Evolutionary conservation across 2,888 invertebrate species (phyloP).

Genomic region (Philaethria dido): DNA sequence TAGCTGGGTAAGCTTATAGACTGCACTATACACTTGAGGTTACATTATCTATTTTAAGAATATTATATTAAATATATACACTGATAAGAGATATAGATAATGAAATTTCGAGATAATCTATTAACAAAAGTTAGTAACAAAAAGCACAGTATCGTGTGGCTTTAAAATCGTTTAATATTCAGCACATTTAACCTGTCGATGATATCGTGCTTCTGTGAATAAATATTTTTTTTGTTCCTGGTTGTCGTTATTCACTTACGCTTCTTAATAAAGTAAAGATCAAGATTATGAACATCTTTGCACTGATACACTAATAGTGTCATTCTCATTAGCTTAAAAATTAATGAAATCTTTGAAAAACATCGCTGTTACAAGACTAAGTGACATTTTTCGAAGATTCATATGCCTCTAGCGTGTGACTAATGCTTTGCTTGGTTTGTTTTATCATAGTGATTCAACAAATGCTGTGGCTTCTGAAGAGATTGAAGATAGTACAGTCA

Average conservation of each 20-base stretch:
- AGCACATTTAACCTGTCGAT: slow-evolving; percentile 77
- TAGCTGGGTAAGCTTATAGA: slow-evolving; percentile 90
- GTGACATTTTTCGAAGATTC: slow-evolving; percentile 67
- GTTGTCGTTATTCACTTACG: slow-evolving; percentile 69
- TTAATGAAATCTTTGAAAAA: slow-evolving; percentile 71
- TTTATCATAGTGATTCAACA: slow-evolving; percentile 81
- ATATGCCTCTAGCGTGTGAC: slow-evolving; percentile 82
- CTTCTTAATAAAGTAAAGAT: slow-evolving; percentile 54
- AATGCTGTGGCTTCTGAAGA: slow-evolving; percentile 81
- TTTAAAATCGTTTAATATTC: slow-evolving; percentile 65
- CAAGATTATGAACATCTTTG: slow-evolving; percentile 72
- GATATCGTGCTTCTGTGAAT: slow-evolving; percentile 80
- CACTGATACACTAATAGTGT: slow-evolving; percentile 81
- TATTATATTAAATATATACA: not conserved
- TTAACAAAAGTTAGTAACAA: slow-evolving; percentile 68
- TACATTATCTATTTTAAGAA: slow-evolving; percentile 63
- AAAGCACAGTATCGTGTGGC: slow-evolving; percentile 77
- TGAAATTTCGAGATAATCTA: slow-evolving; percentile 69
- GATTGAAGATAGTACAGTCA: slow-evolving; percentile 81
- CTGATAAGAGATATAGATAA: slow-evolving; percentile 61
- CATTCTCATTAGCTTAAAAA: slow-evolving; percentile 79
- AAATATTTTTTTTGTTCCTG: slow-evolving; percentile 70
- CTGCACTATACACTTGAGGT: slow-evolving; percentile 73
- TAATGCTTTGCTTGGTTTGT: slow-evolving; percentile 85
- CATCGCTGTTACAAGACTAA: slow-evolving; percentile 76